A percentile compares a stretch with the other conserved stretches of the same genome.
Evolutionary conservation across 2,797 vertebrate species (phyloP).

Genomic region (Rhabdophis nuchalis): DNA sequence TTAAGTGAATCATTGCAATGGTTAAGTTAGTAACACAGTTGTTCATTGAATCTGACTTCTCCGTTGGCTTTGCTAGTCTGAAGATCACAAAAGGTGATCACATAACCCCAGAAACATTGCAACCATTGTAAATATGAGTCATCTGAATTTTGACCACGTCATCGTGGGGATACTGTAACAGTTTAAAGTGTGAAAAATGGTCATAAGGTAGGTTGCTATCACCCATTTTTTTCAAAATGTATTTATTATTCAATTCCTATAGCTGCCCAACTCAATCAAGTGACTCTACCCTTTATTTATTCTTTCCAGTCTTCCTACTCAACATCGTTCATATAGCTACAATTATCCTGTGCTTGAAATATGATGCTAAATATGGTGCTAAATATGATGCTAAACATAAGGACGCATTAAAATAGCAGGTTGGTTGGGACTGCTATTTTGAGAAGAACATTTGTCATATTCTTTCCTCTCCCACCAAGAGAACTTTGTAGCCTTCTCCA

Average conservation of each 20-base stretch:
- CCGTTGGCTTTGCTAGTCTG: background rate
- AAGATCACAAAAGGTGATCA: background rate
- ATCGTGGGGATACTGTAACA: background rate
- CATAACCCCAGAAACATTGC: background rate
- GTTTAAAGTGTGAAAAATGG: background rate
- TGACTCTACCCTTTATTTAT: background rate
- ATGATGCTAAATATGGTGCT: too few species aligned
- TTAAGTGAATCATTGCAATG: background rate
- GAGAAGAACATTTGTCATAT: slow-evolving; percentile 20
- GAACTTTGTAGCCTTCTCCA: slow-evolving; percentile 2
- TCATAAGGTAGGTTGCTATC: too few species aligned
- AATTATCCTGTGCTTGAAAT: slow-evolving; percentile 16
- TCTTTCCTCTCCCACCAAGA: background rate
- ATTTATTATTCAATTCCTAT: background rate
- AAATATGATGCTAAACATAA: slow-evolving; percentile 30
- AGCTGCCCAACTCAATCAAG: background rate
- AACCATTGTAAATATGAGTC: background rate
- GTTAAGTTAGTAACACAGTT: background rate
- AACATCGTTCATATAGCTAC: background rate
- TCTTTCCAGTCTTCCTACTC: background rate
- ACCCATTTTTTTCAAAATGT: background rate
- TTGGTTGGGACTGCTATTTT: background rate
- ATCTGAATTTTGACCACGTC: background rate
- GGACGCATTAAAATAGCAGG: slow-evolving; percentile 23
- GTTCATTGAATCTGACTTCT: background rate